Percentiles rank a stretch among this genome's conserved stretches.
These are phyloP conservation scores for Lordiphosa clarofinis DNA, from an alignment of 1,140 invertebrate genomes.

Conservation along the genomic window DNA sequence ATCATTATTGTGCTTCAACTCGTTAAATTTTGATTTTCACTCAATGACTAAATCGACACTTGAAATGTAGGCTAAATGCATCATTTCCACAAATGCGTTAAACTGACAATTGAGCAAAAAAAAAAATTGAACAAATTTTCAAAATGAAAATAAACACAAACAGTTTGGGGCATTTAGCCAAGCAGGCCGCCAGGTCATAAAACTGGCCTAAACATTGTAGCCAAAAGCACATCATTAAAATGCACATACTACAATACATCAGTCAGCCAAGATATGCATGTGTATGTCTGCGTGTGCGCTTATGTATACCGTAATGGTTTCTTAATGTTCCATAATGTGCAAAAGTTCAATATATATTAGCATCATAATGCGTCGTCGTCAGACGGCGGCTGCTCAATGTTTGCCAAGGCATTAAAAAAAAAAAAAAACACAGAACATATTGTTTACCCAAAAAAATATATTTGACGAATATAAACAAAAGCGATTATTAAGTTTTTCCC, in stretches of 20 bases:
- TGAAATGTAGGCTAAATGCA: no score
- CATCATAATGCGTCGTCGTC: conserved; percentile 33
- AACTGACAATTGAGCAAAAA: no score
- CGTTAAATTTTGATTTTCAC: no score
- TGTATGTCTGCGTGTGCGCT: conserved; percentile 4
- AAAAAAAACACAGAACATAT: conserved; percentile 10
- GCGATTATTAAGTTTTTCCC: conserved; percentile 57
- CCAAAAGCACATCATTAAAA: conserved; percentile 48
- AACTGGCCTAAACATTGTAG: conserved; percentile 38
- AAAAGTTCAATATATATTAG: conserved; percentile 30
- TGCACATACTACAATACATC: conserved; percentile 28
- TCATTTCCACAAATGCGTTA: no score
- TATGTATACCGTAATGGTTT: conserved; percentile 43
- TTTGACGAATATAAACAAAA: conserved; percentile 46
- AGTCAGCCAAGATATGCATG: conserved; percentile 11
- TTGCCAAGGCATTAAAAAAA: conserved; percentile 51
- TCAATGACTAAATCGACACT: no score
- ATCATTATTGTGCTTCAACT: no score
- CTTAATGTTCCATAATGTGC: conserved; percentile 32
- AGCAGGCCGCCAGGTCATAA: conserved; percentile 23
- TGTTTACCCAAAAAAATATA: conserved; percentile 53
- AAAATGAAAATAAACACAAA: conserved; percentile 1
- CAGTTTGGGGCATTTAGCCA: conserved; percentile 14
- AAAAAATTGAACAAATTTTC: no score
- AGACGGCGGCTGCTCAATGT: conserved; percentile 44